phyloP scores from a whole-genome alignment of 2,888 invertebrate species.

The Morpho deidamia region DNA sequence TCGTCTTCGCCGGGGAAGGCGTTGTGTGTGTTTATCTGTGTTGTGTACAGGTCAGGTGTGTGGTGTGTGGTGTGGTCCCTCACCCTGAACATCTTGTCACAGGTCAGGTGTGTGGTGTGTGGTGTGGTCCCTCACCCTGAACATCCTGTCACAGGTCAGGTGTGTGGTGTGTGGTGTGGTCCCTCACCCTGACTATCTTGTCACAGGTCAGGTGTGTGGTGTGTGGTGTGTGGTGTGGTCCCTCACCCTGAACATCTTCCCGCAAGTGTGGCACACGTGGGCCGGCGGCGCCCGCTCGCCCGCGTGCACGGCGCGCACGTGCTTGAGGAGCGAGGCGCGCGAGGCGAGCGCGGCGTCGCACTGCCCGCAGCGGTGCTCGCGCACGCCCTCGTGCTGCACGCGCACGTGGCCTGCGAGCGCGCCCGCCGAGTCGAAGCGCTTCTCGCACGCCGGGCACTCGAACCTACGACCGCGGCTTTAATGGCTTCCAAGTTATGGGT shows the following conservation, averaged over 20 bases:
- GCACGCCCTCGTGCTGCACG: constrained; percentile 59
- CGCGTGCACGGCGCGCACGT: constrained; percentile 45
- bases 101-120: too few relatives aligned
- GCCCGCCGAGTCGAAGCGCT: constrained; percentile 38
- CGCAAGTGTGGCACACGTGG: constrained; percentile 62
- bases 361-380: constrained; percentile 45
- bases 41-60: too few relatives aligned
- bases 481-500: too few relatives aligned
- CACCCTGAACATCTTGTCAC: constrained; percentile 60
- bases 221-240: too few relatives aligned
- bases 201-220: too few relatives aligned
- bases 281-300: constrained; percentile 36
- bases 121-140: constrained; percentile 42
- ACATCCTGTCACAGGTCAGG: constrained; percentile 60
- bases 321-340: constrained; percentile 46
- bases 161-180: too few relatives aligned
- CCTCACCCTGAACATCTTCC: constrained; percentile 54
- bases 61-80: too few relatives aligned
- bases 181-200: too few relatives aligned
- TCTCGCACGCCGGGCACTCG: constrained; percentile 45
- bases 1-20: too few relatives aligned
- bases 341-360: constrained; percentile 66
- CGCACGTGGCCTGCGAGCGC: constrained; percentile 38
- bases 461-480: too few relatives aligned
- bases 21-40: too few relatives aligned